Percentiles rank a stretch among this genome's conserved stretches.
phyloP scores from a whole-genome alignment of 1,140 invertebrate genomes.

The Penaeus vannamei region DNA sequence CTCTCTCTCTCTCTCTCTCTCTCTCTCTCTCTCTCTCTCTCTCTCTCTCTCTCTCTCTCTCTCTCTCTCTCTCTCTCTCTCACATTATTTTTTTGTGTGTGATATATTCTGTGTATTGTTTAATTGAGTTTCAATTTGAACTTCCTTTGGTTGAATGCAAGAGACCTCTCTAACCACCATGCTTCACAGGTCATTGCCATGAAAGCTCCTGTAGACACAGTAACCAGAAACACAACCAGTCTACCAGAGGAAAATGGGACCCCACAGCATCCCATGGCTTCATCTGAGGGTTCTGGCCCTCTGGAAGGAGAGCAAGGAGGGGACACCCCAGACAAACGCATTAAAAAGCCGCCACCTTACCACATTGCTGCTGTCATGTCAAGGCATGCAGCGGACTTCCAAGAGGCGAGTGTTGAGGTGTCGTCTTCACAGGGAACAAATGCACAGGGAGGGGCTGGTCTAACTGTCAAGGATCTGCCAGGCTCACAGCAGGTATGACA shows the following conservation, averaged over 20 bases:
- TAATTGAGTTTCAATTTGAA: too few relatives aligned
- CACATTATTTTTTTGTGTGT: too few relatives aligned
- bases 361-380: slow-evolving; percentile 81
- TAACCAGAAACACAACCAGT: too few relatives aligned
- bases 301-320: background rate
- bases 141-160: too few relatives aligned
- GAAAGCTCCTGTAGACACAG: too few relatives aligned
- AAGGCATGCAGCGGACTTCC: slow-evolving; percentile 76
- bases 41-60: too few relatives aligned
- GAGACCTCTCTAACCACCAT: too few relatives aligned
- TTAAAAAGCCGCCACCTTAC: slow-evolving; percentile 78
- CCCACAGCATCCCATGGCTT: background rate
- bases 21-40: too few relatives aligned
- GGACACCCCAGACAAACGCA: slow-evolving; percentile 43
- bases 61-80: too few relatives aligned
- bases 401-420: slow-evolving; percentile 34
- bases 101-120: too few relatives aligned
- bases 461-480: slow-evolving; percentile 26
- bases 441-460: background rate
- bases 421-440: background rate
- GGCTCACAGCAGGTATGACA: background rate
- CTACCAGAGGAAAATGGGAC: background rate
- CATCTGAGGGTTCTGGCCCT: background rate
- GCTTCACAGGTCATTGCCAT: too few relatives aligned
- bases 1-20: too few relatives aligned